Conservation (phyloP, 2,888 invertebrate species). For the Harpalus rufipes region DNA sequence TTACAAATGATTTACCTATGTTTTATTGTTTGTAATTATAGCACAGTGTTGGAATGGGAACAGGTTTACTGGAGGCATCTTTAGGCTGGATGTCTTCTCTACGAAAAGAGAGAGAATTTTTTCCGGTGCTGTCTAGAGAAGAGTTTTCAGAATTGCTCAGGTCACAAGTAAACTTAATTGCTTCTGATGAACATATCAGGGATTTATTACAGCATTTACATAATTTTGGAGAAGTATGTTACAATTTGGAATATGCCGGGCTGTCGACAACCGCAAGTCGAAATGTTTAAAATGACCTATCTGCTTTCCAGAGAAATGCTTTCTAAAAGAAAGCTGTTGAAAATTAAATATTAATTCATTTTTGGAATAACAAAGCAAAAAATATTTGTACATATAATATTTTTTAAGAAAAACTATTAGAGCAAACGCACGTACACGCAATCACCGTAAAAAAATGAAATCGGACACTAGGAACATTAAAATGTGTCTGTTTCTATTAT, state of each 20-base stretch:
- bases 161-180: conserved; percentile 82
- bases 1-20: neutral
- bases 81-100: conserved; percentile 78
- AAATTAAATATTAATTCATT: too few species aligned
- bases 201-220: conserved; percentile 83
- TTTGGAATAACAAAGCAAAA: too few species aligned
- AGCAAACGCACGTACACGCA: too few species aligned
- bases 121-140: conserved; percentile 82
- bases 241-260: neutral
- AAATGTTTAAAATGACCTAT: too few species aligned
- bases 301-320: too few species aligned
- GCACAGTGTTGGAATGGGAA: conserved; percentile 77
- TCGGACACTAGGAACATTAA: too few species aligned
- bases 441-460: too few species aligned
- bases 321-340: too few species aligned
- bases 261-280: too few species aligned
- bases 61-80: conserved; percentile 81
- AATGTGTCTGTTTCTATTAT: too few species aligned
- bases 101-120: conserved; percentile 79
- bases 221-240: conserved; percentile 81
- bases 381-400: too few species aligned
- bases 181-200: conserved; percentile 82
- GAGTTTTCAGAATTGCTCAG: conserved; percentile 80
- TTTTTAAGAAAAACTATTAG: too few species aligned
- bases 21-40: conserved; percentile 68